These are phyloP conservation scores for Eurystomus glaucurus DNA, from an alignment of 2,797 vertebrate species.

Conservation along the genomic window DNA sequence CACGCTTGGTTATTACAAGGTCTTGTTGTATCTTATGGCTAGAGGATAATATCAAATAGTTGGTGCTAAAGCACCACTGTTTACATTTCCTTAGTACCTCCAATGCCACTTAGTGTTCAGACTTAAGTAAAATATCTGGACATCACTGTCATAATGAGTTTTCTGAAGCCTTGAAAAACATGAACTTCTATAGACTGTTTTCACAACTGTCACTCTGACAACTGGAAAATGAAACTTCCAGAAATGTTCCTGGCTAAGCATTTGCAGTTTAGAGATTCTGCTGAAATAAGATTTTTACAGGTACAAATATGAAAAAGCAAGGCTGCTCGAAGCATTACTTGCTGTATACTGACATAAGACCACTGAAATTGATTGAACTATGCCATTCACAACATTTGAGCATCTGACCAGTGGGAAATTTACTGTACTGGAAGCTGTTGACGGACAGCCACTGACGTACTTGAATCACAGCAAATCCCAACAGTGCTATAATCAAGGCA, in stretches of 20 bases:
- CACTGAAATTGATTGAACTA: background rate
- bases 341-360: background rate
- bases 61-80: background rate
- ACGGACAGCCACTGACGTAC: background rate
- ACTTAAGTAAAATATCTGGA: background rate
- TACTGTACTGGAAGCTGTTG: background rate
- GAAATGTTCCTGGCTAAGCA: background rate
- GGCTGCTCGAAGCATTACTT: background rate
- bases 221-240: background rate
- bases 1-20: background rate
- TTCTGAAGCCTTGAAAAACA: background rate
- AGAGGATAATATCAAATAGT: background rate
- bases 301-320: background rate
- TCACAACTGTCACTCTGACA: background rate
- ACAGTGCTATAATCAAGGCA: background rate
- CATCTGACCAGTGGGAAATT: background rate
- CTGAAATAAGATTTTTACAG: background rate
- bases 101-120: background rate
- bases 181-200: background rate
- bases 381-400: background rate
- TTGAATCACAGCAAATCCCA: background rate
- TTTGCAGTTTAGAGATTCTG: background rate
- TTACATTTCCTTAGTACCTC: background rate
- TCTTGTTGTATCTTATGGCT: background rate
- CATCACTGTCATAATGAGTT: background rate